These are phyloP conservation scores for Drosophila siamana DNA, from an alignment of 2,888 invertebrate genomes.

Conservation along the genomic window DNA sequence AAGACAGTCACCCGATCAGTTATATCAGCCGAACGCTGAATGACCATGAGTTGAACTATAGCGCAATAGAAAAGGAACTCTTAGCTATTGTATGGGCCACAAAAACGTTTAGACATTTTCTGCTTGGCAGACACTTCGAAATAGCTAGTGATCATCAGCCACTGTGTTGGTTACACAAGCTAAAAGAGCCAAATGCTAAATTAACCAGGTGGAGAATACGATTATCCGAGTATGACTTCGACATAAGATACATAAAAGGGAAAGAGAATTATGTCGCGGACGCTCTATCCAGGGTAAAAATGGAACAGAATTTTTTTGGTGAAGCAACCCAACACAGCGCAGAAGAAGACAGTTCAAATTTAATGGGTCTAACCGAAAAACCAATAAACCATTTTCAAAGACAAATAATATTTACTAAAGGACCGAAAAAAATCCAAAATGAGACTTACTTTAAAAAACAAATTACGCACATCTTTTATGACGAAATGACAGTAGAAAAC, in stretches of 20 bases:
- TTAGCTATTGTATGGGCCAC: conserved; percentile 1
- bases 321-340: conserved; percentile 1
- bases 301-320: not conserved
- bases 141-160: not conserved
- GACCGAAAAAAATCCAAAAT: not conserved
- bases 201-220: not conserved
- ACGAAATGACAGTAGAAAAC: not conserved
- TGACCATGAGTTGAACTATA: not conserved
- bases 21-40: too few species aligned
- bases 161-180: conserved; percentile 3
- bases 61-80: not conserved
- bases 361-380: too few species aligned
- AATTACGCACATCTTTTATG: not conserved
- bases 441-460: too few species aligned
- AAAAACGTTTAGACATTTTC: not conserved
- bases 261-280: conserved; percentile 1
- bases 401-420: not conserved
- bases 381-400: too few species aligned
- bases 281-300: not conserved
- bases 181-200: not conserved
- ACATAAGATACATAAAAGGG: not conserved
- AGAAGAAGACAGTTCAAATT: too few species aligned
- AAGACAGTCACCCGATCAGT: too few species aligned
- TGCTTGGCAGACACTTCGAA: not conserved
- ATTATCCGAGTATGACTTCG: conserved; percentile 1